These are phyloP conservation scores for Unio delphinus DNA, from an alignment of 2,888 invertebrate genomes.

Conservation along the genomic window DNA sequence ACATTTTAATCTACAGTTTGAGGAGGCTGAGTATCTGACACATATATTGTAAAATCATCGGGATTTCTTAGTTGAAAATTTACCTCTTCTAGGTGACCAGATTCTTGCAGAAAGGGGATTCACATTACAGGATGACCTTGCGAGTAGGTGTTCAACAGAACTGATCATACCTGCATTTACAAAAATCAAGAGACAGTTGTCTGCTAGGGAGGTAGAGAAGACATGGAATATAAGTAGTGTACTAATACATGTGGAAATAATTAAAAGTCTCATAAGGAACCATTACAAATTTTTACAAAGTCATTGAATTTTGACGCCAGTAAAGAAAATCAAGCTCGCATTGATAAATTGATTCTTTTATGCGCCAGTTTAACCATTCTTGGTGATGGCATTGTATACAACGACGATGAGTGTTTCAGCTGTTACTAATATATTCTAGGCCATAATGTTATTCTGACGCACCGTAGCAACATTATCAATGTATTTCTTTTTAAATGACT, in stretches of 20 bases:
- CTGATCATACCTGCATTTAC: conserved; percentile 31
- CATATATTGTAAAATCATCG: conserved; percentile 23
- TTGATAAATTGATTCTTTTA: too few relatives aligned
- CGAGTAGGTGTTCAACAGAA: conserved; percentile 21
- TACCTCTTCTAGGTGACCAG: conserved; percentile 32
- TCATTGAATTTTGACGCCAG: too few relatives aligned
- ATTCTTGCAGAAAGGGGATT: conserved; percentile 40
- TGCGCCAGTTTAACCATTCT: too few relatives aligned
- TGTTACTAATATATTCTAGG: too few relatives aligned
- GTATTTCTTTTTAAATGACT: too few relatives aligned
- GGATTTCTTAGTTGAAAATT: conserved; percentile 19
- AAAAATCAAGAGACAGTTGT: conserved; percentile 31
- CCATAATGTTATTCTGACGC: too few relatives aligned
- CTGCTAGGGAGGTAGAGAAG: conserved; percentile 30
- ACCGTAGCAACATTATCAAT: too few relatives aligned
- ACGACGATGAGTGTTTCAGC: too few relatives aligned
- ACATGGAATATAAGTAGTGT: conserved; percentile 23
- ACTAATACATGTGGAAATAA: conserved; percentile 35
- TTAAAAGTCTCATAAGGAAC: conserved; percentile 20
- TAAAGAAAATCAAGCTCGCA: too few relatives aligned
- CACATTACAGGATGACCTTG: conserved; percentile 38
- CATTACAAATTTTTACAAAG: too few relatives aligned
- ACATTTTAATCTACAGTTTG: conserved; percentile 29
- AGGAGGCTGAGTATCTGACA: conserved; percentile 27
- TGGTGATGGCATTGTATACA: too few relatives aligned